Evolutionary conservation across 2,888 invertebrate genomes (phyloP).

Genomic region (Argynnis bischoffii): DNA sequence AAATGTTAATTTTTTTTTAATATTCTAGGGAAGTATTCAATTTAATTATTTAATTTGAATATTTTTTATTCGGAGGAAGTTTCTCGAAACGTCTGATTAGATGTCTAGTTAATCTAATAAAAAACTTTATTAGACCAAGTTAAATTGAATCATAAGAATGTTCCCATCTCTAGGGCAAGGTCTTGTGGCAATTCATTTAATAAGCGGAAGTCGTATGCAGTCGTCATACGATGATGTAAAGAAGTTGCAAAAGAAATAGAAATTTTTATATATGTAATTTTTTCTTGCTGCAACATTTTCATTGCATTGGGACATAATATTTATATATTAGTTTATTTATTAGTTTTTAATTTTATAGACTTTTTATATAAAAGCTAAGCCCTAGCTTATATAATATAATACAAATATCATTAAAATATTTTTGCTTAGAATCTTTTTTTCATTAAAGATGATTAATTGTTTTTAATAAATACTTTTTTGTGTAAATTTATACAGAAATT

Average conservation of each 20-base stretch:
- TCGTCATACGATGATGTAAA: conserved; percentile 6
- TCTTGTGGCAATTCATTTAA: conserved; percentile 32
- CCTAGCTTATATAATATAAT: no score
- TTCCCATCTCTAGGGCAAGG: conserved; percentile 38
- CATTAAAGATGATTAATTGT: no score
- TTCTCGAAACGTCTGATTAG: background rate
- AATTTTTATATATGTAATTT: no score
- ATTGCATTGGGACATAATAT: background rate
- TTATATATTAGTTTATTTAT: background rate
- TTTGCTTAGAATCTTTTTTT: no score
- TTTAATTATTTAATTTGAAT: no score
- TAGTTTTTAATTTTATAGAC: background rate
- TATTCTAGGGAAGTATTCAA: no score
- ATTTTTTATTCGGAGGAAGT: background rate
- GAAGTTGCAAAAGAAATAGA: no score
- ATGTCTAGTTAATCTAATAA: conserved; percentile 4
- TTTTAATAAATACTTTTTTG: no score
- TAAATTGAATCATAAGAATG: conserved; percentile 26
- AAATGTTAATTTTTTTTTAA: no score
- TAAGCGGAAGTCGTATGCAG: conserved; percentile 27
- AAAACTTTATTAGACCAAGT: conserved; percentile 25
- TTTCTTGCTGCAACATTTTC: background rate
- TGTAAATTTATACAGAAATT: no score
- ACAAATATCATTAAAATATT: no score
- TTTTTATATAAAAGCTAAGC: no score